A percentile compares a stretch with the other conserved stretches of the same genome.
Evolutionary conservation across 2,797 vertebrate species (phyloP).

Genomic region (Esox masquinongy): DNA sequence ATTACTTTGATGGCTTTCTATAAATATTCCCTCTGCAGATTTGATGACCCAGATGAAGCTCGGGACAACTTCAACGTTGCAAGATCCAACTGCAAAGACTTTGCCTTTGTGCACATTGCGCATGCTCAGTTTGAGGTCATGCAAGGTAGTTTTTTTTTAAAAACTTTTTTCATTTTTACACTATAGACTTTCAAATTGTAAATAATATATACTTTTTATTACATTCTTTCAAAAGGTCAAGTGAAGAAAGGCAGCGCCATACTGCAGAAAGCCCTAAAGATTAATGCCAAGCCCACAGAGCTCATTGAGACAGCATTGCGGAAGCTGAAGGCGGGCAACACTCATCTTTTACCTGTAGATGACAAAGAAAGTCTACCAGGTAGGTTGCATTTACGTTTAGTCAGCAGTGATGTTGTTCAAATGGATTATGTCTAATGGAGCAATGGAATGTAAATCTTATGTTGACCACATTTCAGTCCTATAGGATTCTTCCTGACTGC

Average conservation of each 20-base stretch:
- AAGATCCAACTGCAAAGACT: conserved; percentile 88
- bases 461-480: not conserved
- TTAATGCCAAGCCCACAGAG: conserved; percentile 80
- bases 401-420: not conserved
- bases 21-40: conserved; percentile 65
- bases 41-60: conserved; percentile 91
- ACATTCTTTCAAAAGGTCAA: conserved; percentile 76
- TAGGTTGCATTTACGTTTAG: conserved; percentile 48
- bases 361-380: conserved; percentile 78
- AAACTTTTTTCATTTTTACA: not conserved
- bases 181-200: not conserved
- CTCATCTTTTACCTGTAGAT: conserved; percentile 75
- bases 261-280: conserved; percentile 85
- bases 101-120: conserved; percentile 92
- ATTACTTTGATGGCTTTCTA: not conserved
- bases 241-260: conserved; percentile 86
- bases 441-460: not conserved
- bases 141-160: conserved; percentile 78
- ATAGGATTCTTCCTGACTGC: not conserved
- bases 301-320: conserved; percentile 82
- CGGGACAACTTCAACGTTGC: conserved; percentile 90
- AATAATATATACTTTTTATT: not conserved
- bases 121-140: conserved; percentile 92
- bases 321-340: conserved; percentile 83
- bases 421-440: not conserved